Evolutionary conservation across 2,797 vertebrate species (phyloP).

Genomic region (Pristis pectinata): DNA sequence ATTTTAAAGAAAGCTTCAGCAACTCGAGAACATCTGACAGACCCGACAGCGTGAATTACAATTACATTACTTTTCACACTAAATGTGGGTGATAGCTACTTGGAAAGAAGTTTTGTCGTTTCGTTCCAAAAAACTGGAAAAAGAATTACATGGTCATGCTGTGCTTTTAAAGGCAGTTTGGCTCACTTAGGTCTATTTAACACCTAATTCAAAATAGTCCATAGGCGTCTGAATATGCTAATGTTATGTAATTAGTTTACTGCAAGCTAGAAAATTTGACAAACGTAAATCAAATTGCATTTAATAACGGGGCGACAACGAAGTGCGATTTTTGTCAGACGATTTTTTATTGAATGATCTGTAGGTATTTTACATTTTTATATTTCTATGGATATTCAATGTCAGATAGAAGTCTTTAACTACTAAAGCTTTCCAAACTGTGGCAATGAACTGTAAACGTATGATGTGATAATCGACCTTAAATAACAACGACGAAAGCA

Average conservation of each 20-base stretch:
- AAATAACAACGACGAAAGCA: background rate
- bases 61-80: slow-evolving; percentile 82
- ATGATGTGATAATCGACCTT: background rate
- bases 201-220: slow-evolving; percentile 76
- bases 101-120: slow-evolving; percentile 81
- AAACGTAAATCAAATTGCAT: slow-evolving; percentile 74
- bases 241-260: slow-evolving; percentile 65
- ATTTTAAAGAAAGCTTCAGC: slow-evolving; percentile 73
- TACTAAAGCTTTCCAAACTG: background rate
- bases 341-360: slow-evolving; percentile 74
- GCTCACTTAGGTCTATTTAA: slow-evolving; percentile 78
- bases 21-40: slow-evolving; percentile 77
- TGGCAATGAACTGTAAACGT: background rate
- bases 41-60: slow-evolving; percentile 81
- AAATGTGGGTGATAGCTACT: slow-evolving; percentile 82
- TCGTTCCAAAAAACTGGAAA: slow-evolving; percentile 73
- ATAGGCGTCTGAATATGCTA: slow-evolving; percentile 73
- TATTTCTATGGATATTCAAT: slow-evolving; percentile 49
- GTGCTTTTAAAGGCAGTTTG: slow-evolving; percentile 81
- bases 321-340: slow-evolving; percentile 75
- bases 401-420: slow-evolving; percentile 14
- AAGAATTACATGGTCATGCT: slow-evolving; percentile 79
- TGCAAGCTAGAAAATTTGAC: slow-evolving; percentile 62
- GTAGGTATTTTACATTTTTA: slow-evolving; percentile 73
- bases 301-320: slow-evolving; percentile 69